These are phyloP conservation scores for Colius striatus DNA, from an alignment of 2,113 vertebrate genomes.

Conservation along the genomic window DNA sequence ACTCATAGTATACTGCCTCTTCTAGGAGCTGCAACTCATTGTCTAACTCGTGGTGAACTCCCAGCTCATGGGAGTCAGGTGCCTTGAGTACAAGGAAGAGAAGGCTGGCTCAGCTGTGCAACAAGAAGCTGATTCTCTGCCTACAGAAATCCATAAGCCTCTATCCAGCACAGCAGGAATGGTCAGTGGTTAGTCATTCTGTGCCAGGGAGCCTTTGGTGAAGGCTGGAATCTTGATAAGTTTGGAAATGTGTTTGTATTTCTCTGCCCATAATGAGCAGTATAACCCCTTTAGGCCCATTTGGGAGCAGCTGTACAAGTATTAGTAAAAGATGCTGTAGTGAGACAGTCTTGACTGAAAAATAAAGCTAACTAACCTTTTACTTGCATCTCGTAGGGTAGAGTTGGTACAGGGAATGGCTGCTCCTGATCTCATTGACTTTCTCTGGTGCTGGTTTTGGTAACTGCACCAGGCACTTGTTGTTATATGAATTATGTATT, in stretches of 20 bases:
- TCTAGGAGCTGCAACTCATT: not conserved
- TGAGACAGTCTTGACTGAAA: not conserved
- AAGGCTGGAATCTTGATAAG: not conserved
- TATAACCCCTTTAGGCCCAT: not conserved
- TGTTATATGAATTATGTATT: not conserved
- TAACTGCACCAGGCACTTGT: not conserved
- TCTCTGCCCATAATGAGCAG: not conserved
- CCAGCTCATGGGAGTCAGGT: not conserved
- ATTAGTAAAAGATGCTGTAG: not conserved
- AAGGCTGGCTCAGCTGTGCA: not conserved
- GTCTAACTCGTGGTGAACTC: not conserved
- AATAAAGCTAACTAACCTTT: not conserved
- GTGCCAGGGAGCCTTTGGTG: not conserved
- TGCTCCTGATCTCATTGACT: not conserved
- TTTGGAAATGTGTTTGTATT: not conserved
- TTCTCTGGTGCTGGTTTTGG: not conserved
- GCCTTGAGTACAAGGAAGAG: not conserved
- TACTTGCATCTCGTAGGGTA: not conserved
- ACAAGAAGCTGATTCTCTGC: not conserved
- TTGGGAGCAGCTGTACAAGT: not conserved
- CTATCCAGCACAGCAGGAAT: not conserved
- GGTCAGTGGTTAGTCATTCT: not conserved
- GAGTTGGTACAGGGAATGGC: not conserved
- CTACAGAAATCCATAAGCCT: not conserved
- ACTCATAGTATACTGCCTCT: not conserved